Conservation (phyloP, 2,888 invertebrate species). For the Mythimna vitellina region DNA sequence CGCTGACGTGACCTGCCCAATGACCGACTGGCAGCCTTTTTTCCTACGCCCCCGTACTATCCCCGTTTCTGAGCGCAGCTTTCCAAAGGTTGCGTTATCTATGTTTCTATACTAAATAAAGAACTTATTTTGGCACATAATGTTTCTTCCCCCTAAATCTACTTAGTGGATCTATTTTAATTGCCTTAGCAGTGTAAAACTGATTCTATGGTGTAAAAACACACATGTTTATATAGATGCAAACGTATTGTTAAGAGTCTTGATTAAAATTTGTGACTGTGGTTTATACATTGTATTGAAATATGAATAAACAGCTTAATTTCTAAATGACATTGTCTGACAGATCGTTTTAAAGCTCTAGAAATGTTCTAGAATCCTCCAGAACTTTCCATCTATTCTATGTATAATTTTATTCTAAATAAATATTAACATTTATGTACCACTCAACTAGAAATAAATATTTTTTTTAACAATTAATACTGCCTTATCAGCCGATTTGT, state of each 20-base stretch:
- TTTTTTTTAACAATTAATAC: constrained; percentile 57
- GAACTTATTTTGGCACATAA: constrained; percentile 37
- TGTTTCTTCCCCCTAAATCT: not conserved
- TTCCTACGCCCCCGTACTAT: no score
- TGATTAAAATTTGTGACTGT: not conserved
- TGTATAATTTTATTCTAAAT: constrained; percentile 56
- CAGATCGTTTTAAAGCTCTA: constrained; percentile 33
- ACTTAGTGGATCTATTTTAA: not conserved
- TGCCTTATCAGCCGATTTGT: constrained; percentile 56
- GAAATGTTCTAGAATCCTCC: constrained; percentile 27
- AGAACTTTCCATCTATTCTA: constrained; percentile 16
- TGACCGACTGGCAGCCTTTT: no score
- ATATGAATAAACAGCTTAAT: constrained; percentile 23
- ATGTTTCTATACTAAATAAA: constrained; percentile 23
- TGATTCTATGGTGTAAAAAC: constrained; percentile 1
- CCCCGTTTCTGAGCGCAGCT: not conserved
- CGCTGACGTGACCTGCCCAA: no score
- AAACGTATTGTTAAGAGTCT: not conserved
- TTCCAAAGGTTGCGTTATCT: not conserved
- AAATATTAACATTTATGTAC: constrained; percentile 55
- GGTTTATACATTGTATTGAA: not conserved
- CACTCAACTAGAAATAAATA: constrained; percentile 54
- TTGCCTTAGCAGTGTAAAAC: constrained; percentile 3
- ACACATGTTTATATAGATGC: not conserved
- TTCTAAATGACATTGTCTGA: constrained; percentile 19